phyloP scores from a whole-genome alignment of 2,113 vertebrate genomes.

The Campylomormyrus tamandua region DNA sequence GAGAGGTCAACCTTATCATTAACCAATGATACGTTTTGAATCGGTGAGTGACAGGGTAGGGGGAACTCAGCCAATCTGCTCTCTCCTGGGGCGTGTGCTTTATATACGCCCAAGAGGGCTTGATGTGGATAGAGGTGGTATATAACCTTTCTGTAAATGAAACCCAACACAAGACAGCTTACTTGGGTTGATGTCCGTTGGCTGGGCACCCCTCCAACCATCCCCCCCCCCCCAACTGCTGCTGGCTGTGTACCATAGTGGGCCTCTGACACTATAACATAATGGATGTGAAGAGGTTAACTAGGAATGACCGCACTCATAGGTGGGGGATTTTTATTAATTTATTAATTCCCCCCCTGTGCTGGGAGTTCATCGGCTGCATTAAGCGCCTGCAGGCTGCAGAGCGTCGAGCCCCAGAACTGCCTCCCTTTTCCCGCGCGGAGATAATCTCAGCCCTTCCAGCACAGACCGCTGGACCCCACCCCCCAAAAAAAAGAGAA shows the following conservation, averaged over 20 bases:
- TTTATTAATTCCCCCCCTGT: not conserved
- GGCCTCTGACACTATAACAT: no score
- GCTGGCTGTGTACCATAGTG: no score
- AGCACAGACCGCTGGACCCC: not conserved
- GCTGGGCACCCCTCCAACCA: no score
- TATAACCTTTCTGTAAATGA: not conserved
- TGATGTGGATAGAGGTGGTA: not conserved
- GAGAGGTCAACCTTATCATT: not conserved
- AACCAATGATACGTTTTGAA: not conserved
- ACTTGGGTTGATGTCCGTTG: not conserved
- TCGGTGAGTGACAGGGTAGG: not conserved
- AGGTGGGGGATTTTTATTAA: not conserved
- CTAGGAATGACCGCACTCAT: not conserved
- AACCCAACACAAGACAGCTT: not conserved
- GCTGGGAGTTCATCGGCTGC: not conserved
- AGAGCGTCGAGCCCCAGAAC: not conserved
- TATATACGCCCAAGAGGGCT: not conserved
- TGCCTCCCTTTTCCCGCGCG: not conserved
- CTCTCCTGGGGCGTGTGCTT: not conserved
- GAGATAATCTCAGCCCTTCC: constrained; percentile 6
- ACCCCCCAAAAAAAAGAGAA: constrained; percentile 30
- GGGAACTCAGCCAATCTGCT: not conserved
- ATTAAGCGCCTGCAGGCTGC: not conserved
- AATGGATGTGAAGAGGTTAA: not conserved
- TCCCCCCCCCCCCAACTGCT: no score